Conservation (phyloP, 2,113 vertebrate species). For the Cryptomyrus ogoouensis region DNA sequence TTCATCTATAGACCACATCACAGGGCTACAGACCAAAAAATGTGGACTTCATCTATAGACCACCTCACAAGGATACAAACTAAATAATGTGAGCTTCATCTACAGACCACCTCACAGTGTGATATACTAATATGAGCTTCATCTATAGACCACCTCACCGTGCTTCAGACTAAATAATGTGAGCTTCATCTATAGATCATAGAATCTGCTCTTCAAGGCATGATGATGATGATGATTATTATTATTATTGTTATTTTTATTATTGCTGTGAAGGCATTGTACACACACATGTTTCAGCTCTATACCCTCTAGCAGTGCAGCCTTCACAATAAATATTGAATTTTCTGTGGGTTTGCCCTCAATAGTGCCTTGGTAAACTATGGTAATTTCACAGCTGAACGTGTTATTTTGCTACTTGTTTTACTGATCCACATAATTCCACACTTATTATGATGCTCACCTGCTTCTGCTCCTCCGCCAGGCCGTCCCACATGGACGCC, state of each 20-base stretch:
- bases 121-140: neutral
- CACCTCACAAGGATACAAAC: neutral
- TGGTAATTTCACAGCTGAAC: neutral
- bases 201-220: neutral
- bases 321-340: neutral
- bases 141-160: neutral
- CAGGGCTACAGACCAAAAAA: neutral
- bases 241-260: neutral
- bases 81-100: neutral
- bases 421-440: neutral
- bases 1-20: neutral
- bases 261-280: neutral
- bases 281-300: neutral
- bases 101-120: neutral
- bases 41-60: neutral
- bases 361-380: neutral
- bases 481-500: slow-evolving; percentile 93
- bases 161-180: neutral
- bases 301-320: neutral
- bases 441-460: slow-evolving; percentile 47
- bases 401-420: neutral
- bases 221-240: neutral
- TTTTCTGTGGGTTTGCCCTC: neutral
- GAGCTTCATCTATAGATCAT: neutral
- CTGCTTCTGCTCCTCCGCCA: slow-evolving; percentile 94